phyloP scores from a whole-genome alignment of 2,888 invertebrate genomes.

The Limnephilus auricula region DNA sequence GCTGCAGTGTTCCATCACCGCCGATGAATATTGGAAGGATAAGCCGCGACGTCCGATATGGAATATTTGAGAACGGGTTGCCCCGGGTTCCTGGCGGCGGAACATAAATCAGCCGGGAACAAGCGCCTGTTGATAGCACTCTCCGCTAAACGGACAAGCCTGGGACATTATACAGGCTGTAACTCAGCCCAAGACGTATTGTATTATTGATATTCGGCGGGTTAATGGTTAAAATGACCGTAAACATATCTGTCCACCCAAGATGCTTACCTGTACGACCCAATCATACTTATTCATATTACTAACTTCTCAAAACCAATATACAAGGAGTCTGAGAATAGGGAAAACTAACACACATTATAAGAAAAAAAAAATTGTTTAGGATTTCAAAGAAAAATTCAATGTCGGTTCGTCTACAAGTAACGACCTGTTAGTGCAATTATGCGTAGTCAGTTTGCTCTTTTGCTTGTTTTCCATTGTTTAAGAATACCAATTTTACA shows the following conservation, averaged over 20 bases:
- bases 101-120: slow-evolving; percentile 4
- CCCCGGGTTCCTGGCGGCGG: neutral
- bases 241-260: neutral
- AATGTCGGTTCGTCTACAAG: too few species aligned
- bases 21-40: neutral
- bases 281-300: neutral
- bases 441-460: too few species aligned
- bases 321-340: too few species aligned
- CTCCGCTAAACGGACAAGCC: neutral
- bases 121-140: neutral
- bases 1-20: neutral
- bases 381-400: too few species aligned
- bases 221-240: neutral
- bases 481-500: too few species aligned
- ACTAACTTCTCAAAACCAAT: neutral
- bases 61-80: neutral
- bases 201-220: neutral
- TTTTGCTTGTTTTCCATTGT: too few species aligned
- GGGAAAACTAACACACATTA: too few species aligned
- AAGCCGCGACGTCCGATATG: neutral
- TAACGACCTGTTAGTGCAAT: too few species aligned
- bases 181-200: neutral
- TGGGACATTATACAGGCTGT: neutral
- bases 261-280: too few species aligned
- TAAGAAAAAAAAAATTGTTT: too few species aligned